These are phyloP conservation scores for Zoroaster sp. DNA, from an alignment of 53 echinoderm and acorn worm genomes.

Conservation along the genomic window DNA sequence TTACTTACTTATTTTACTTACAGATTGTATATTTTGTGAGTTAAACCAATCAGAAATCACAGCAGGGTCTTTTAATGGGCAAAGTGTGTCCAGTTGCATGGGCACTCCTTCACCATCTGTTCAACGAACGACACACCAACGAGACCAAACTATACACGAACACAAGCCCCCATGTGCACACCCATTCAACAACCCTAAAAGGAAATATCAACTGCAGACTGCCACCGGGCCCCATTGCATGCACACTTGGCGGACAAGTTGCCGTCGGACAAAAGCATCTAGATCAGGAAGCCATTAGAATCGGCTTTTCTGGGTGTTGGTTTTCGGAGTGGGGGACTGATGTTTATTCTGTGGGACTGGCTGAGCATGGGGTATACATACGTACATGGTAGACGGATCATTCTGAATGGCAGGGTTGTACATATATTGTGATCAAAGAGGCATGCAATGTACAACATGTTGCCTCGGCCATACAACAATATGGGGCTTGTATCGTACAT, in stretches of 20 bases:
- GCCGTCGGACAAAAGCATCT: conserved; percentile 39
- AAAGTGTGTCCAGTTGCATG: conserved; percentile 7
- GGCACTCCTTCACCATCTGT: conserved; percentile 16
- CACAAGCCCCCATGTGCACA: not conserved
- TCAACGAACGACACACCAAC: not conserved
- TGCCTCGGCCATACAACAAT: too few relatives aligned
- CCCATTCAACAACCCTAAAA: not conserved
- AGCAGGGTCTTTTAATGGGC: not conserved
- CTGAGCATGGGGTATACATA: not conserved
- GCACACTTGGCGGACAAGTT: conserved; percentile 36
- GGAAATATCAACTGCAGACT: not conserved
- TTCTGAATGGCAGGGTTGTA: too few relatives aligned
- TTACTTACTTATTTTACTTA: not conserved
- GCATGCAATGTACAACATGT: too few relatives aligned
- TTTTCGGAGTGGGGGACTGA: not conserved
- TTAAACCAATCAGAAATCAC: not conserved
- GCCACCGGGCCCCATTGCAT: conserved; percentile 2
- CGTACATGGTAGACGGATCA: too few relatives aligned
- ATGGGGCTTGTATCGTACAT: too few relatives aligned
- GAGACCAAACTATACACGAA: not conserved
- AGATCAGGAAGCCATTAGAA: conserved; percentile 6
- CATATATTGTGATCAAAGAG: too few relatives aligned
- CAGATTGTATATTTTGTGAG: not conserved
- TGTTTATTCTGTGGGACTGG: conserved; percentile 5
- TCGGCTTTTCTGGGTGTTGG: not conserved